Percentiles rank a stretch among this genome's conserved stretches.
These are phyloP conservation scores for Microcaecilia unicolor DNA, from an alignment of 2,797 vertebrate species.

Conservation along the genomic window DNA sequence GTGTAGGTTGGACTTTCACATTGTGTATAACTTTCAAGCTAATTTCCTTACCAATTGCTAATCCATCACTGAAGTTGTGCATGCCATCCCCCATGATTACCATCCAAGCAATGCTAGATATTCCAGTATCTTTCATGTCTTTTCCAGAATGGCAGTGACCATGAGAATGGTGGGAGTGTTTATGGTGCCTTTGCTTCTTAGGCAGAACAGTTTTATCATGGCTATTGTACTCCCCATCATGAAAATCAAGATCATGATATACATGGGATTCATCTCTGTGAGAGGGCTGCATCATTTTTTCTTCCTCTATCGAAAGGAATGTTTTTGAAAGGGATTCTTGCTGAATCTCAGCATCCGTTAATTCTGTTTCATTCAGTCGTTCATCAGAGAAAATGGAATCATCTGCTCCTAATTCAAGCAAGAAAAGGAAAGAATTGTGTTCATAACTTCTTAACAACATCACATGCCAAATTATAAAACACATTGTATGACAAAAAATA, in stretches of 20 bases:
- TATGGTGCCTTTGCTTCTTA: conserved; percentile 66
- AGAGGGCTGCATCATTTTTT: conserved; percentile 33
- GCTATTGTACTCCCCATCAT: conserved; percentile 43
- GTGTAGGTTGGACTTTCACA: too few species aligned
- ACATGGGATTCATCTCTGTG: conserved; percentile 37
- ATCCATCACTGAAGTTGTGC: conserved; percentile 96
- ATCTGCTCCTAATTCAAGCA: conserved; percentile 53
- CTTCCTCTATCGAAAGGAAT: conserved; percentile 52
- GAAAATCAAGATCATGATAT: conserved; percentile 38
- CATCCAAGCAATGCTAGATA: conserved; percentile 98
- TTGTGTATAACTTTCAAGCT: too few species aligned
- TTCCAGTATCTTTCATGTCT: conserved; percentile 90
- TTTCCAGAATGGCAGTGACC: conserved; percentile 93
- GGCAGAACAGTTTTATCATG: conserved; percentile 38
- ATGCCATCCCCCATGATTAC: conserved; percentile 98
- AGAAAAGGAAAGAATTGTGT: conserved; percentile 7
- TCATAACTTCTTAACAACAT: too few species aligned
- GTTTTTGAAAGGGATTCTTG: conserved; percentile 67
- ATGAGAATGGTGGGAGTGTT: conserved; percentile 78
- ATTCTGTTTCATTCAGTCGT: conserved; percentile 78
- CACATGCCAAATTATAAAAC: too few species aligned
- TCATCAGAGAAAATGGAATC: conserved; percentile 64
- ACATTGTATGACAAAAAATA: too few species aligned
- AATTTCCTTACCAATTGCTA: conserved; percentile 94
- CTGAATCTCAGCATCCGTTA: conserved; percentile 70